Percentiles rank a stretch among this genome's conserved stretches.
phyloP scores from a whole-genome alignment of 2,888 invertebrate species.

The Drosophila rubida region DNA sequence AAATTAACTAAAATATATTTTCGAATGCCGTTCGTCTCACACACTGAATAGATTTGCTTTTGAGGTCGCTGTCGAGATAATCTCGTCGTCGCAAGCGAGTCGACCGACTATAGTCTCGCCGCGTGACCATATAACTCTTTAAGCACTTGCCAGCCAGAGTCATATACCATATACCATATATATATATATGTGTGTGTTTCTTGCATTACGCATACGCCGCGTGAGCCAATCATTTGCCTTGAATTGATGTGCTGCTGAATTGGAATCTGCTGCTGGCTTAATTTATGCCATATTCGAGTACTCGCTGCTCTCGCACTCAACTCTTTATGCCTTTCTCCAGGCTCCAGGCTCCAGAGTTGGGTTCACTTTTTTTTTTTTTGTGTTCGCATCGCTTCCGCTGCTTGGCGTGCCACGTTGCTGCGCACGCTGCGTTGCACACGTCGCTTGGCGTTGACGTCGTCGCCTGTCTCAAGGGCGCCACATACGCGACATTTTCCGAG shows the following conservation, averaged over 20 bases:
- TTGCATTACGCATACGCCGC: slow-evolving; percentile 27
- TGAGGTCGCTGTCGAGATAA: slow-evolving; percentile 8
- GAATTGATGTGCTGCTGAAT: slow-evolving; percentile 15
- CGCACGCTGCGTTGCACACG: slow-evolving; percentile 44
- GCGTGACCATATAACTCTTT: too few species aligned
- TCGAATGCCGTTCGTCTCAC: background rate
- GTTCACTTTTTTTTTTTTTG: too few species aligned
- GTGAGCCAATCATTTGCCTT: slow-evolving; percentile 28
- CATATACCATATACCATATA: too few species aligned
- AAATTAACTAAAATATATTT: slow-evolving; percentile 10
- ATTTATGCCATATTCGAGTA: slow-evolving; percentile 2
- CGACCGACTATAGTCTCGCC: too few species aligned
- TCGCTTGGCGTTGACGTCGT: too few species aligned
- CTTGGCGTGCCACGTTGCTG: background rate
- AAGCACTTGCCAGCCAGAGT: too few species aligned
- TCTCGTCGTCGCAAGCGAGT: too few species aligned
- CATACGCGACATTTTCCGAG: slow-evolving; percentile 25
- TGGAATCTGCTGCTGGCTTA: slow-evolving; percentile 39
- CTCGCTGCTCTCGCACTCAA: background rate
- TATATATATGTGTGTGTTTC: too few species aligned
- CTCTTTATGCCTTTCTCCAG: background rate
- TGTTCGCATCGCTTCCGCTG: background rate
- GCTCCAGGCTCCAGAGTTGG: too few species aligned
- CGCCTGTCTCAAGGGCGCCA: slow-evolving; percentile 59
- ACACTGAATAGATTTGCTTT: background rate